phyloP scores from a whole-genome alignment of 2,797 vertebrate genomes.

The Anguilla megastoma region DNA sequence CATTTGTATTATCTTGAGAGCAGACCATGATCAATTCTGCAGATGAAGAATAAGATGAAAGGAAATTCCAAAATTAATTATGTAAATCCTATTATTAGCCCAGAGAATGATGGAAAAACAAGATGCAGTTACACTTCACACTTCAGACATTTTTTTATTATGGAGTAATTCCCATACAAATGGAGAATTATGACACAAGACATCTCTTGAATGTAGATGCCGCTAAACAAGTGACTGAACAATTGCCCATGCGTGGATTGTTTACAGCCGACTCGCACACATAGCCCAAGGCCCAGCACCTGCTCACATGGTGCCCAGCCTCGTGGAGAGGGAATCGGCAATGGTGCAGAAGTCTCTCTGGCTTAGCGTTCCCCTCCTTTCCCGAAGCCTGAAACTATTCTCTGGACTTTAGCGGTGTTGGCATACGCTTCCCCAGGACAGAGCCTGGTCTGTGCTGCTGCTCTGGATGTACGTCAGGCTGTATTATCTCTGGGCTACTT shows the following conservation, averaged over 20 bases:
- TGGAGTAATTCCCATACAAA: neutral
- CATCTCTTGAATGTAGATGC: neutral
- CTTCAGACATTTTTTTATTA: neutral
- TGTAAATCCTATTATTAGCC: slow-evolving; percentile 8
- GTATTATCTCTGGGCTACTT: slow-evolving; percentile 33
- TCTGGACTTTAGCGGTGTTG: slow-evolving; percentile 25
- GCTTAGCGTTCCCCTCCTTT: neutral
- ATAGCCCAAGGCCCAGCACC: slow-evolving; percentile 20
- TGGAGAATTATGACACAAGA: neutral
- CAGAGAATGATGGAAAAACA: neutral
- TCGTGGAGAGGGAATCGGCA: neutral
- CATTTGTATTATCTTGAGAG: neutral
- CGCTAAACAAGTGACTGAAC: neutral
- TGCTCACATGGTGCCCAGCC: slow-evolving; percentile 9
- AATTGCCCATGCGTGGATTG: neutral
- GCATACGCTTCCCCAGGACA: slow-evolving; percentile 28
- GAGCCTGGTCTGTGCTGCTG: slow-evolving; percentile 31
- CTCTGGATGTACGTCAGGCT: slow-evolving; percentile 50
- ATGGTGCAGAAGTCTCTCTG: slow-evolving; percentile 20
- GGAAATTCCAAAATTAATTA: slow-evolving; percentile 16
- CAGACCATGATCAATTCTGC: neutral
- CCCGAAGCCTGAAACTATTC: slow-evolving; percentile 16
- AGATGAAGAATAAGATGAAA: neutral
- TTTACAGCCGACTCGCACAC: neutral
- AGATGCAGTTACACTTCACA: neutral